A percentile compares a stretch with the other conserved stretches of the same genome.
Evolutionary conservation across 2,113 vertebrate genomes (phyloP).

Genomic region (Limanda limanda): DNA sequence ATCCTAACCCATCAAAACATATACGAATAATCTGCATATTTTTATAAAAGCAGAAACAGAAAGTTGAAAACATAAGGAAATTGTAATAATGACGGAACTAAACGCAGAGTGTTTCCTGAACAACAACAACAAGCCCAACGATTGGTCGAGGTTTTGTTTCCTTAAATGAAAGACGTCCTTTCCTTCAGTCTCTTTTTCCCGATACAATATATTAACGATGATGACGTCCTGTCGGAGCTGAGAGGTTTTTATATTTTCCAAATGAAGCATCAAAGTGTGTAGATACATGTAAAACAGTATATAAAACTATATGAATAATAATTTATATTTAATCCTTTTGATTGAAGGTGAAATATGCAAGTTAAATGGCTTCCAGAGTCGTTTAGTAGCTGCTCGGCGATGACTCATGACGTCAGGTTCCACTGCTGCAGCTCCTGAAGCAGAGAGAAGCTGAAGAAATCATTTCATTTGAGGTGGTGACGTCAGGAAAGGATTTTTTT

Average conservation of each 20-base stretch:
- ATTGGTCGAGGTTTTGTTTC: no score
- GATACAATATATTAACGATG: background rate
- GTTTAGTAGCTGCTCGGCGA: slow-evolving; percentile 22
- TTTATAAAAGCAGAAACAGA: background rate
- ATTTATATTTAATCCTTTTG: slow-evolving; percentile 51
- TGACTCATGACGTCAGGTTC: background rate
- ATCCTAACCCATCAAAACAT: background rate
- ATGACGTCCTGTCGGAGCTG: slow-evolving; percentile 5
- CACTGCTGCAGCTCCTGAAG: background rate
- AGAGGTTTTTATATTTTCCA: slow-evolving; percentile 40
- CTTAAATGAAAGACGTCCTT: no score
- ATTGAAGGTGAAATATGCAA: slow-evolving; percentile 60
- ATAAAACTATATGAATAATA: slow-evolving; percentile 27
- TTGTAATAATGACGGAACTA: background rate
- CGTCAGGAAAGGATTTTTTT: slow-evolving; percentile 1
- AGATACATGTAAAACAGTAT: slow-evolving; percentile 42
- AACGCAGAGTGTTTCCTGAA: background rate
- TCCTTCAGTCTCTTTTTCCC: no score
- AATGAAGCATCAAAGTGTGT: slow-evolving; percentile 1
- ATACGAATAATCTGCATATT: no score
- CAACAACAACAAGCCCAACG: background rate
- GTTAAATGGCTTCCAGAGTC: background rate
- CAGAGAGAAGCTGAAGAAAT: background rate
- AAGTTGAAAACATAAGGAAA: background rate
- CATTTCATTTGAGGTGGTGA: background rate